Evolutionary conservation across 2,888 invertebrate species (phyloP).

Genomic region (Rotaria magnacalcarata): DNA sequence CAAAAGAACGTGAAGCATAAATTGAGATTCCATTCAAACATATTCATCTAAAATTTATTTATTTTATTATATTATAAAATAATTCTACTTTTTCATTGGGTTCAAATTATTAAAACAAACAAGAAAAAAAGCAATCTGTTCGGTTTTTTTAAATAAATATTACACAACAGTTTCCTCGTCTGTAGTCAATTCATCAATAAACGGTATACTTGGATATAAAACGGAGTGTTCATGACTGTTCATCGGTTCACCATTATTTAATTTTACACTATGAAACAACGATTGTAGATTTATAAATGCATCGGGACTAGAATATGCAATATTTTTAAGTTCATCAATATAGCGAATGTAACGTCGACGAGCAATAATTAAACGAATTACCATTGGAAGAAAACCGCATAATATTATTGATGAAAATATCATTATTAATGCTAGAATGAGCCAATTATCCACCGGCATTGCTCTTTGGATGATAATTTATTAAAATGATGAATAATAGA

Average conservation of each 20-base stretch:
- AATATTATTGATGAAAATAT: background rate
- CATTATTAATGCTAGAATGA: background rate
- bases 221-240: background rate
- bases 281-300: background rate
- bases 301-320: background rate
- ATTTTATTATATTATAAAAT: background rate
- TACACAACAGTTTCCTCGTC: background rate
- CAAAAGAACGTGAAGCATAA: background rate
- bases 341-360: constrained; percentile 23
- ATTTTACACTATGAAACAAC: background rate
- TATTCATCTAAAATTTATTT: background rate
- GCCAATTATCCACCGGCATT: constrained; percentile 14
- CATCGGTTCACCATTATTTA: background rate
- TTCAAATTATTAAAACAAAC: background rate
- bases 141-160: background rate
- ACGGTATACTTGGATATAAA: background rate
- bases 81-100: too few species aligned
- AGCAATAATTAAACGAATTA: background rate
- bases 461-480: background rate
- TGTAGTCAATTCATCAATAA: background rate
- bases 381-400: background rate
- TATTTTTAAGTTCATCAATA: background rate
- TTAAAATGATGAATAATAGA: background rate
- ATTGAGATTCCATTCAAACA: background rate
- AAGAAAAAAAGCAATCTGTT: background rate